Conservation (phyloP, 1,140 invertebrate genomes). For the Chelonus insularis region DNA sequence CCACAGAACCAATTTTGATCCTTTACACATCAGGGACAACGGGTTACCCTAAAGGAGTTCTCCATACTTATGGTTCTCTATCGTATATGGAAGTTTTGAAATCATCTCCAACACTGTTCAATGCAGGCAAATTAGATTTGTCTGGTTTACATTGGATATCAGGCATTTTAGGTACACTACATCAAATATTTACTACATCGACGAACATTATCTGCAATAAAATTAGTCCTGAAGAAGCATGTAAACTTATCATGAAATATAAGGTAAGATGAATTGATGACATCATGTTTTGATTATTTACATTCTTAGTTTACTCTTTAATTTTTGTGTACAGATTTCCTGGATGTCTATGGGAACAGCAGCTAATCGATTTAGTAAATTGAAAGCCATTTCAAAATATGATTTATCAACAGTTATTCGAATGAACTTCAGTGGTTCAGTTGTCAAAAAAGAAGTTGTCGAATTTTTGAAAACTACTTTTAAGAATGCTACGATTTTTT, state of each 20-base stretch:
- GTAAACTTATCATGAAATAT: constrained; percentile 36
- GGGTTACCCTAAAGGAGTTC: constrained; percentile 36
- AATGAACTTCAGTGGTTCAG: constrained; percentile 42
- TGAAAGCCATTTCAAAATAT: constrained; percentile 28
- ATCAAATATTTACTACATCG: not conserved
- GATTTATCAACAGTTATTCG: constrained; percentile 35
- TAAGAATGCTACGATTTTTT: constrained; percentile 24
- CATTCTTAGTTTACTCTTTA: not conserved
- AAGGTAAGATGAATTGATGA: too few species aligned
- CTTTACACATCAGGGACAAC: constrained; percentile 41
- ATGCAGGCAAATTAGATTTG: not conserved
- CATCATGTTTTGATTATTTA: too few species aligned
- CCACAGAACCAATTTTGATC: constrained; percentile 35
- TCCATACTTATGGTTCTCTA: constrained; percentile 28
- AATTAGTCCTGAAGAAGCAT: constrained; percentile 31
- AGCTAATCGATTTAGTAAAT: constrained; percentile 25
- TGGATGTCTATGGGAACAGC: not conserved
- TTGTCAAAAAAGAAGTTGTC: constrained; percentile 35
- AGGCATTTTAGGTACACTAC: constrained; percentile 10
- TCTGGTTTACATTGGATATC: constrained; percentile 30
- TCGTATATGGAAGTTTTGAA: not conserved
- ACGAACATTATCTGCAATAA: constrained; percentile 26
- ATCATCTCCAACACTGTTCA: not conserved
- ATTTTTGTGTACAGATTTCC: not conserved
- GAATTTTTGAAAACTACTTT: constrained; percentile 25